Evolutionary conservation across 1,140 invertebrate species (phyloP).

Genomic region (Hermatobates lingyangjiaoensis): DNA sequence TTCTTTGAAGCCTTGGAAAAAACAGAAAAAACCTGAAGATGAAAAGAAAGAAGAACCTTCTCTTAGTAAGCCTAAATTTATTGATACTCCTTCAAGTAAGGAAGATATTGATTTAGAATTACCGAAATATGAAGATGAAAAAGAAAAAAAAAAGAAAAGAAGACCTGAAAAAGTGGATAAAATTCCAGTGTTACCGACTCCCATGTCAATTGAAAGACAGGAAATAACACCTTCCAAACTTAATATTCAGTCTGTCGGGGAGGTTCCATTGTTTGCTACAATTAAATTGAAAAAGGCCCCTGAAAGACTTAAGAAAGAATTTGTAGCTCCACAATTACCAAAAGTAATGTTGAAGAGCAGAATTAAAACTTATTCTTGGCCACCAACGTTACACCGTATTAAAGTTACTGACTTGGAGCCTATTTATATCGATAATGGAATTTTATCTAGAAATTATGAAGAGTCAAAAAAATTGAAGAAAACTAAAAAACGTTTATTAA

Average conservation of each 20-base stretch:
- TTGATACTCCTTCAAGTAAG: slow-evolving; percentile 13
- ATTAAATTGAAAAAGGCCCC: slow-evolving; percentile 42
- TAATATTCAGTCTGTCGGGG: slow-evolving; percentile 8
- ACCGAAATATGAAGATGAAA: slow-evolving; percentile 18
- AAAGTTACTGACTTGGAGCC: slow-evolving; percentile 18
- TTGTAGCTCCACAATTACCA: slow-evolving; percentile 29
- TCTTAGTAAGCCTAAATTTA: slow-evolving; percentile 13
- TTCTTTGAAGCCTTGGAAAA: slow-evolving; percentile 13
- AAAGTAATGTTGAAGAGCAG: slow-evolving; percentile 44
- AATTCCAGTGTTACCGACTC: too few relatives aligned
- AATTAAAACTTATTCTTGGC: slow-evolving; percentile 28
- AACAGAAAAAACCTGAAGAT: slow-evolving; percentile 6
- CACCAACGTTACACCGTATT: slow-evolving; percentile 24
- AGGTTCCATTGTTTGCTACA: slow-evolving; percentile 29
- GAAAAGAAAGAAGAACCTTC: slow-evolving; percentile 13
- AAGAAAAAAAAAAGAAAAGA: slow-evolving; percentile 25
- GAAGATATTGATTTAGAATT: slow-evolving; percentile 9
- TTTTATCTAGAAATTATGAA: slow-evolving; percentile 44
- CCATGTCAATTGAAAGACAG: slow-evolving; percentile 7
- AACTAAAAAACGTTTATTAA: slow-evolving; percentile 28
- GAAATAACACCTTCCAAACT: slow-evolving; percentile 1
- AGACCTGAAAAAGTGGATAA: too few relatives aligned
- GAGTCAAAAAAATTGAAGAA: slow-evolving; percentile 41
- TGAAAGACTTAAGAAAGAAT: slow-evolving; percentile 27
- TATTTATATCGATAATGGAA: slow-evolving; percentile 33